phyloP scores from a whole-genome alignment of 37 sponge, comb jelly and placozoan genomes.

The Lycopodina hypogea region DNA sequence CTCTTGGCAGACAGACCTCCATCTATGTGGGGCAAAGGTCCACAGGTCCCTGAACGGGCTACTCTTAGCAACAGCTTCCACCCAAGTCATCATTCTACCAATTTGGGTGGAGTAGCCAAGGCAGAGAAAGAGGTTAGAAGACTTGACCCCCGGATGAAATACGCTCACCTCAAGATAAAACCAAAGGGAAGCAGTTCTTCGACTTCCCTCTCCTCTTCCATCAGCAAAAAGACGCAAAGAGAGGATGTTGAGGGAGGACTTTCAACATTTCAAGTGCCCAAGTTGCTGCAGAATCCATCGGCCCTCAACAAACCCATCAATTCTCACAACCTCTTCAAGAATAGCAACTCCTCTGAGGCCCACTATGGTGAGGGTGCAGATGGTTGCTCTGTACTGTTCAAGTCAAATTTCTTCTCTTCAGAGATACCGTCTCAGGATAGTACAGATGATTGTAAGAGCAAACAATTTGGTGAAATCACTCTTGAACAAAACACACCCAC shows the following conservation, averaged over 20 bases:
- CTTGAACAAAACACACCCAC: background rate
- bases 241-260: background rate
- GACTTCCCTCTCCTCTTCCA: background rate
- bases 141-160: constrained; percentile 47
- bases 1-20: background rate
- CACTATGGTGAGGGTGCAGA: background rate
- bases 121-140: constrained; percentile 1
- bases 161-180: constrained; percentile 61
- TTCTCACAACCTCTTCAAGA: constrained; percentile 53
- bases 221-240: background rate
- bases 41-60: background rate
- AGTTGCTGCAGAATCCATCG: constrained; percentile 39
- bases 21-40: background rate
- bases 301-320: constrained; percentile 55
- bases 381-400: constrained; percentile 29
- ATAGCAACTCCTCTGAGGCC: background rate
- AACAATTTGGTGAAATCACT: constrained; percentile 50
- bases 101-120: background rate
- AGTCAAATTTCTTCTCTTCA: constrained; percentile 19
- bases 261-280: constrained; percentile 34
- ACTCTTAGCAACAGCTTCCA: background rate
- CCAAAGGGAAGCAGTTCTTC: constrained; percentile 6
- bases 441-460: background rate
- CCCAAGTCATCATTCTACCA: background rate
- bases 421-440: background rate